Conservation (phyloP, 1,140 invertebrate species). For the Rhopalosiphum padi region DNA sequence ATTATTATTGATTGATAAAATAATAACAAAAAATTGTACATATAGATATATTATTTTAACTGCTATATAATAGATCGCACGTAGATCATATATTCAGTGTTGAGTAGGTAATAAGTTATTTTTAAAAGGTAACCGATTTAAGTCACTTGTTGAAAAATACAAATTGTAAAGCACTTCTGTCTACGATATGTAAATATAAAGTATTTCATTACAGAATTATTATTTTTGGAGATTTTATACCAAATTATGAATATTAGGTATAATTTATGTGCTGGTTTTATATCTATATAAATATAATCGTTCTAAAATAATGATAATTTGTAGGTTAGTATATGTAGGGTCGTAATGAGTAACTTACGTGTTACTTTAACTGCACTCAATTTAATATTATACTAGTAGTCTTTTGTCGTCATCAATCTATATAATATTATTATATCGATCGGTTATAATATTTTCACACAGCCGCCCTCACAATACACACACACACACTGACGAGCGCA, state of each 20-base stretch:
- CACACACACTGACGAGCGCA: neutral
- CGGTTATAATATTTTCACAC: slow-evolving; percentile 47
- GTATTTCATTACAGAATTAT: neutral
- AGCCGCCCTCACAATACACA: slow-evolving; percentile 51
- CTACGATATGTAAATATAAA: neutral
- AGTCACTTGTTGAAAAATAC: neutral
- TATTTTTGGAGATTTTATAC: neutral
- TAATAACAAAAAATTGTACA: neutral
- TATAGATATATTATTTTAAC: too few species aligned
- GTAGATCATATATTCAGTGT: neutral
- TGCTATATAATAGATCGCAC: too few species aligned
- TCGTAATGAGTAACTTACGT: neutral
- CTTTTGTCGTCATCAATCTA: slow-evolving; percentile 29
- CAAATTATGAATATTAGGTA: neutral
- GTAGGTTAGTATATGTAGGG: neutral
- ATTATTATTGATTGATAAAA: neutral
- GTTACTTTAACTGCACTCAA: neutral
- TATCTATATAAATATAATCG: neutral
- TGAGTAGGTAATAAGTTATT: neutral
- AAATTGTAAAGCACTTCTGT: neutral
- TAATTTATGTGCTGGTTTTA: neutral
- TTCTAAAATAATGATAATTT: neutral
- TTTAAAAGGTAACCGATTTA: neutral
- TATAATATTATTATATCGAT: neutral
- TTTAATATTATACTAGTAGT: neutral